Conservation (phyloP, 2,113 vertebrate genomes). For the Upupa epops region DNA sequence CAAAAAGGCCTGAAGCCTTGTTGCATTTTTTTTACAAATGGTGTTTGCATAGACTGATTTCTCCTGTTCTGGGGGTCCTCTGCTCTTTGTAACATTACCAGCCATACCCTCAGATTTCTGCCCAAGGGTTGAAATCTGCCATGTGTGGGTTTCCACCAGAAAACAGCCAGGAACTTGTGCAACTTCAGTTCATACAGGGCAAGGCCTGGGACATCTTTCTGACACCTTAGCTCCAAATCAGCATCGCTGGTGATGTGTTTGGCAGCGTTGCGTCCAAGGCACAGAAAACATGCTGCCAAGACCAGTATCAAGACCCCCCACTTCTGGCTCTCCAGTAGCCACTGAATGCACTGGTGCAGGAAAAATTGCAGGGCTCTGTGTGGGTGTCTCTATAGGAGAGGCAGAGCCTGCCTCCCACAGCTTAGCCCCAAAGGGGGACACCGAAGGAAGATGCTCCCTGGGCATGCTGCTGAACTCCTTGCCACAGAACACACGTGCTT, state of each 20-base stretch:
- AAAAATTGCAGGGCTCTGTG: background rate
- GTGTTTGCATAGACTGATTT: background rate
- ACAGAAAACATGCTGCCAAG: background rate
- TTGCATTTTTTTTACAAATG: background rate
- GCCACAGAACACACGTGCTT: background rate
- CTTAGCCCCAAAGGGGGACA: background rate
- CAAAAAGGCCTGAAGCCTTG: too few relatives aligned
- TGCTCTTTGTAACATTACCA: background rate
- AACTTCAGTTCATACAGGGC: background rate
- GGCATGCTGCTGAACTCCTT: background rate
- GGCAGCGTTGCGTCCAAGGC: background rate
- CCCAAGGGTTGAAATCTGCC: fast-evolving
- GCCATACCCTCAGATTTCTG: background rate
- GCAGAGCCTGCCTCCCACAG: background rate
- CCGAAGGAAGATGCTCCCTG: background rate
- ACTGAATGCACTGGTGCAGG: background rate
- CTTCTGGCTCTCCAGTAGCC: background rate
- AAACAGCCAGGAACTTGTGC: background rate
- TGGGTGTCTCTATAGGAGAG: background rate
- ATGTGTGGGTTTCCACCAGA: background rate
- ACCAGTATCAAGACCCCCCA: background rate
- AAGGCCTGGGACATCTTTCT: background rate
- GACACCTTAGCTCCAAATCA: background rate
- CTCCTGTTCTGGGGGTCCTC: background rate
- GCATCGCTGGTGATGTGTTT: background rate